Conservation (phyloP, 2,113 vertebrate species). For the Cavia aperea region DNA sequence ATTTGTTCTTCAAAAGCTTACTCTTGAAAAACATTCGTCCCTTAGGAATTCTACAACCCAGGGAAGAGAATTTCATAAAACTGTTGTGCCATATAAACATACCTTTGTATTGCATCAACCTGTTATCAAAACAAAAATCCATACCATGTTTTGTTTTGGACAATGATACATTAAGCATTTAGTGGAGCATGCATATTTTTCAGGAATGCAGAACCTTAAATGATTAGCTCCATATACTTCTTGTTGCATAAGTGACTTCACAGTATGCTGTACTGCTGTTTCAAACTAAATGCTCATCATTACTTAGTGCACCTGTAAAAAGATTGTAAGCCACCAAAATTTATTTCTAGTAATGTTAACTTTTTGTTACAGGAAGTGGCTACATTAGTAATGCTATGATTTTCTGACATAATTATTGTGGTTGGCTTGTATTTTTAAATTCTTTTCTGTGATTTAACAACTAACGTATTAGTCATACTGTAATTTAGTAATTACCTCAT, state of each 20-base stretch:
- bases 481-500: not conserved
- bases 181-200: not conserved
- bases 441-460: not conserved
- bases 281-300: not conserved
- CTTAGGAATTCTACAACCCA: not conserved
- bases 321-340: not conserved
- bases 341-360: not conserved
- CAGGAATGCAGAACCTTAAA: not conserved
- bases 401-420: not conserved
- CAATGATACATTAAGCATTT: slow-evolving; percentile 16
- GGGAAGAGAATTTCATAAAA: not conserved
- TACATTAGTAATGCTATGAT: not conserved
- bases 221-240: not conserved
- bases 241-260: not conserved
- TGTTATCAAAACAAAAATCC: slow-evolving; percentile 27
- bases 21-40: not conserved
- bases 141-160: not conserved
- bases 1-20: not conserved
- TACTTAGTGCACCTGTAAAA: not conserved
- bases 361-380: not conserved
- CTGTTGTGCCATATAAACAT: not conserved
- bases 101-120: not conserved
- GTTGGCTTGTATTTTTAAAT: not conserved
- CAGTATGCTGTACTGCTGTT: not conserved
- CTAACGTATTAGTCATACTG: not conserved